Base-by-base conservation (phyloP, 2,797 vertebrate species). In the Salarias fasciatus region DNA sequence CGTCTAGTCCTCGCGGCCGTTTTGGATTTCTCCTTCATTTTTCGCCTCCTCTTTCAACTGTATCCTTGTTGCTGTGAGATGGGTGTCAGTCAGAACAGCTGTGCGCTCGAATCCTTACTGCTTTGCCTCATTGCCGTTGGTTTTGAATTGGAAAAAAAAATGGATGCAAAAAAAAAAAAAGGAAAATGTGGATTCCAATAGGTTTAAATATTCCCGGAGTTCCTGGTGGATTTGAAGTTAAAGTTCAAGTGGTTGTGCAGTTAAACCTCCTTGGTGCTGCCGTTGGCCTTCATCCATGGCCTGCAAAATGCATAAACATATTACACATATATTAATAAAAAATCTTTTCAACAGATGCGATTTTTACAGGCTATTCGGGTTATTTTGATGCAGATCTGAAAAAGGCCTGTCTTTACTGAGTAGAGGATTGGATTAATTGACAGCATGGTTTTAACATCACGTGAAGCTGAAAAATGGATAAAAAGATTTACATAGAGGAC, bases 21-120 rank as follows among this genome's bases (percentile, higher is more conserved):
- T 94, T 98, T 98, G 65, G 96, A 97, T 91, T 98, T 98, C 87
- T 98, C 96, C 95, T 98, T 98, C 96, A 98, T 98, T 9, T n/a
- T n/a, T 35, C 33, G 33, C 6, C 5, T 6, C 33, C 35, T 35
- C 35, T 6, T 35, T 12, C 12, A n/a, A 41, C 18, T 30, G 40
- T 63, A 50, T 79, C 68, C 63, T 63, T 92, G 90, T 62, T 84
- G 52, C 81, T 48, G 5, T 38, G 73, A 83, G 88, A 83, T 36
- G 92, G 87, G 69, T 89, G 36, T 68, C 66, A 49, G 71, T 87
- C 88, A 89, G 48, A 84, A 80, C 84, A 84, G 76, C 84, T 56
- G 31, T 11, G 47, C 72, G 74, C 54, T 55, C 33, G 66, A 62
- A 41, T 67, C 65, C 80, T 72, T 53, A 44, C 42, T 46, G 50